phyloP scores from a whole-genome alignment of 2,113 vertebrate genomes.

The Xiphophorus maculatus region DNA sequence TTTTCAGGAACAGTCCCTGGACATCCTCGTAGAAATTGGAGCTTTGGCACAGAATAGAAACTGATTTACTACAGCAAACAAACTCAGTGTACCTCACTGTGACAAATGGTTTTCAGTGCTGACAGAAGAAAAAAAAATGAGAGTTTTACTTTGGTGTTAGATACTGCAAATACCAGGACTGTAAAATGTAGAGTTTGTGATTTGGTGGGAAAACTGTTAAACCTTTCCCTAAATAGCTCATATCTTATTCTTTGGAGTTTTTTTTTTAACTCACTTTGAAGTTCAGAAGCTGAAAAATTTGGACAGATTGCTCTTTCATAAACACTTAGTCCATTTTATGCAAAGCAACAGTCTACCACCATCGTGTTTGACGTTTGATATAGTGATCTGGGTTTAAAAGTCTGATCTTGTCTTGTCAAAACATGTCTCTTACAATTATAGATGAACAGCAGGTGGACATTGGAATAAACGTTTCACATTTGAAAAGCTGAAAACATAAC shows the following conservation, averaged over 20 bases:
- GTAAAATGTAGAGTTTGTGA: neutral
- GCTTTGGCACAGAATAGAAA: slow-evolving; percentile 38
- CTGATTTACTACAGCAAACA: slow-evolving; percentile 50
- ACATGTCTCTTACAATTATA: neutral
- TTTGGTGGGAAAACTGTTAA: neutral
- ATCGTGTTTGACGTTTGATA: too few species aligned
- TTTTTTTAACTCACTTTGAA: neutral
- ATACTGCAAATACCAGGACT: too few species aligned
- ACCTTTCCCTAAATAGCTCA: neutral
- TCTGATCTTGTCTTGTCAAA: neutral
- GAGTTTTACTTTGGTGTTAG: neutral
- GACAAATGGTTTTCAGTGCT: slow-evolving; percentile 9
- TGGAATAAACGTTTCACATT: too few species aligned
- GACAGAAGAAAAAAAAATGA: neutral
- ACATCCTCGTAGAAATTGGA: slow-evolving; percentile 24
- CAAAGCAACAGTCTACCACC: neutral
- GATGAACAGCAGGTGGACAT: too few species aligned
- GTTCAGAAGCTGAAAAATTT: neutral
- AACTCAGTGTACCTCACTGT: slow-evolving; percentile 11
- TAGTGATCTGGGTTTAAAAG: neutral
- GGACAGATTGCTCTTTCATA: neutral
- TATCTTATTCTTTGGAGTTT: neutral
- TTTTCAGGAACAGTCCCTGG: slow-evolving; percentile 50
- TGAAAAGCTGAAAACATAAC: too few species aligned
- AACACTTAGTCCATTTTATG: neutral